Conservation (phyloP, 2,888 invertebrate genomes). For the Mimumesa dahlbomi region DNA sequence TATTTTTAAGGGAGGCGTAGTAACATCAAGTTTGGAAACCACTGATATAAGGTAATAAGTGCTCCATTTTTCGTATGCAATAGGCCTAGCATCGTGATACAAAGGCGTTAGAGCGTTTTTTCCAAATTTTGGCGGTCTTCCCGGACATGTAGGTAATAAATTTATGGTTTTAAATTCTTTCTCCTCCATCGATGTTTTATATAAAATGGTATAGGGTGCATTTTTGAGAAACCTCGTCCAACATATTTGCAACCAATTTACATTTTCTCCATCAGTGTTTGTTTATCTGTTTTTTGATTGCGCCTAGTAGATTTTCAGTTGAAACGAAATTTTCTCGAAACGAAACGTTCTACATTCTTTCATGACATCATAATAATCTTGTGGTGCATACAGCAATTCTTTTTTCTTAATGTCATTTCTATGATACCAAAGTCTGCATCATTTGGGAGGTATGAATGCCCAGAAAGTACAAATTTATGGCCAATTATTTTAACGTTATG, state of each 20-base stretch:
- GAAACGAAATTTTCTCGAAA: background rate
- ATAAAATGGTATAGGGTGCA: constrained; percentile 12
- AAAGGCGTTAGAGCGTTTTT: too few species aligned
- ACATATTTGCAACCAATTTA: background rate
- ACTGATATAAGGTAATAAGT: too few species aligned
- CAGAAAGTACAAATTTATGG: background rate
- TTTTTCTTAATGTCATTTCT: constrained; percentile 12
- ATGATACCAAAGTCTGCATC: constrained; percentile 7
- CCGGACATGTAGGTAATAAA: constrained; percentile 1
- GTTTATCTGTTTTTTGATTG: background rate
- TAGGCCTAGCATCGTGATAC: too few species aligned
- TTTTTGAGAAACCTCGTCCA: background rate
- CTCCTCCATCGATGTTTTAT: constrained; percentile 12
- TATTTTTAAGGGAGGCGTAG: too few species aligned
- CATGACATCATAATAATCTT: constrained; percentile 12
- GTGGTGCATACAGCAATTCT: constrained; percentile 11
- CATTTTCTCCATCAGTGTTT: background rate
- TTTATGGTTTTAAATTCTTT: constrained; percentile 8
- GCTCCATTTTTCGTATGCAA: too few species aligned
- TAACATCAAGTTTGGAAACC: too few species aligned
- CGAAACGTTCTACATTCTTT: background rate
- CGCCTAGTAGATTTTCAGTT: background rate
- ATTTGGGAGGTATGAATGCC: constrained; percentile 9
- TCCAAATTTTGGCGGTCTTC: too few species aligned
- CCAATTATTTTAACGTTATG: constrained; percentile 3